These are phyloP conservation scores for Vespertilio murinus DNA, from an alignment of 2,797 vertebrate genomes.

Conservation along the genomic window DNA sequence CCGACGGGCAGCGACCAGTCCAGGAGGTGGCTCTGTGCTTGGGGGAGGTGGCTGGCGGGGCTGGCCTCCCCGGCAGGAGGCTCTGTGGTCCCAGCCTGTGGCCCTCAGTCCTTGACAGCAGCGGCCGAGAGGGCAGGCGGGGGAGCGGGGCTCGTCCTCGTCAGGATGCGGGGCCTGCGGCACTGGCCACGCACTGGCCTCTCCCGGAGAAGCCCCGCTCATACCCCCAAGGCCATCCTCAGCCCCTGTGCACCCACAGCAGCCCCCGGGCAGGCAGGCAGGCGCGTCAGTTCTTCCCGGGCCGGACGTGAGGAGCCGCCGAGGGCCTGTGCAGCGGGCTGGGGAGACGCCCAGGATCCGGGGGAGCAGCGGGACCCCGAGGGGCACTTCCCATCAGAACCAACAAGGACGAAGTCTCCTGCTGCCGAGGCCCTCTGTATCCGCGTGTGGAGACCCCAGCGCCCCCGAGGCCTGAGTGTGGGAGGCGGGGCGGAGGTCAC, in stretches of 20 bases:
- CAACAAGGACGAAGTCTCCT: not conserved
- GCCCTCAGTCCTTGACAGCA: not conserved
- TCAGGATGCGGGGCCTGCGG: slow-evolving; percentile 77
- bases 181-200: slow-evolving; percentile 66
- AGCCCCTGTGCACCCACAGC: slow-evolving; percentile 79
- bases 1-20: not conserved
- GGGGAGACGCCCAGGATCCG: not conserved
- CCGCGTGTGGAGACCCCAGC: not conserved
- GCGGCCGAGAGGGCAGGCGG: not conserved
- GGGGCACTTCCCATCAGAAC: not conserved
- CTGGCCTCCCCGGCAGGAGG: not conserved
- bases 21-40: slow-evolving; percentile 51
- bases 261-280: slow-evolving; percentile 84
- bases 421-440: not conserved
- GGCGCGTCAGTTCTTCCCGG: slow-evolving; percentile 83
- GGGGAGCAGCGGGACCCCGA: not conserved
- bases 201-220: slow-evolving; percentile 62
- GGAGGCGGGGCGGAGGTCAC: not conserved
- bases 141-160: slow-evolving; percentile 65
- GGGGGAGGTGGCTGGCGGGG: not conserved
- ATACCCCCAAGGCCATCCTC: slow-evolving; percentile 75
- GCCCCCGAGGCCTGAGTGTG: not conserved
- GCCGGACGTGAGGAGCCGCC: slow-evolving; percentile 79
- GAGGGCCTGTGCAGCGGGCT: slow-evolving; percentile 63
- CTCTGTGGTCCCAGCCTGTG: not conserved